Base-by-base conservation (phyloP, 2,797 vertebrate genomes). In the Myripristis murdjan region DNA sequence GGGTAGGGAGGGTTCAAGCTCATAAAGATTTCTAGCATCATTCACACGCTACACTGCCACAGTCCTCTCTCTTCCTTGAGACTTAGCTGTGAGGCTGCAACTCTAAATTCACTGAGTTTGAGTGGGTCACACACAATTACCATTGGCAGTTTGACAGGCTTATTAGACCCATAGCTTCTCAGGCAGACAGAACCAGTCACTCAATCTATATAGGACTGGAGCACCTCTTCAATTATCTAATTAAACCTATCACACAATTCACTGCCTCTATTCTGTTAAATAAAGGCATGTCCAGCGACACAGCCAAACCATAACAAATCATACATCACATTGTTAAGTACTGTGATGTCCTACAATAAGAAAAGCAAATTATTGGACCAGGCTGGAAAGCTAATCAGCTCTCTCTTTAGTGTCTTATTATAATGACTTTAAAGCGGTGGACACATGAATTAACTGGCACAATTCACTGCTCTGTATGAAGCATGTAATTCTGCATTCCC, bases 31-130 rank as follows among this genome's bases (percentile, higher is more conserved):
- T 41, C 44, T 6, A 31, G 43, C 37, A 55, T 41, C 14, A 26
- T 72, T 74, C 51, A 55, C 55, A 66, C 41, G 58, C 46, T 59
- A 24, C 12, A 14, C 61, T 67, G 39, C 37, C 37, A 58, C 35
- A 39, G 16, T 28, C 62, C 6, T 52, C 22, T 1, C 53, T 56
- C 39, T 67, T 43, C 28, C 26, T 22, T 33, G 16, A 64, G 53
- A 55, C 31, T 23, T 37, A 44, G 14, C 18, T 64, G n/a, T 20
- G n/a, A 10, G 53, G 26, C 43, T 41, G 57, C 60, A 46, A 28
- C 64, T 49, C 65, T 59, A 2, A 20, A 6, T 44, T 33, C 48
- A 39, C 20, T 23, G 16, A 53, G 44, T 31, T 46, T 35, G 67
- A 61, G 24, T 28, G 12, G 57, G 24, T 46, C 39, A 41, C 48